Evolutionary conservation across 2,888 invertebrate genomes (phyloP), one percentile per base, ranked within the genome.

Genomic region (Callyntrura sp.): DNA sequence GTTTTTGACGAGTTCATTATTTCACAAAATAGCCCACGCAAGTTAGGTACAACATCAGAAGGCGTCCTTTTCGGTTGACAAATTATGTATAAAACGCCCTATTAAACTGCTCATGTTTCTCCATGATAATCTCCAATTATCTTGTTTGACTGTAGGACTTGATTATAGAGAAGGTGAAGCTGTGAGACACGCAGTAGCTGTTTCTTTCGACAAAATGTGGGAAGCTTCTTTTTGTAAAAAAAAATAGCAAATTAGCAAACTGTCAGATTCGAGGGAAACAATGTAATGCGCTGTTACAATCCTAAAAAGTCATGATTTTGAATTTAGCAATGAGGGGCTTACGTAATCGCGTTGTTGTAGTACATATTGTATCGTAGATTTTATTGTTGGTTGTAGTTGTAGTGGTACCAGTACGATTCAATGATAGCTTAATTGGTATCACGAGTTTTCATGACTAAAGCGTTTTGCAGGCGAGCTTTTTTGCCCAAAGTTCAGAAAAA

Each of bases 381-480:
- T n/a, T n/a, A n/a, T n/a, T n/a, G n/a, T n/a, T n/a, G n/a, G n/a
- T n/a, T n/a, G 3, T 76, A 12, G 23, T 4, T 76, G 48, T 48
- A 76, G 3, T 23, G 3, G 5, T 45, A 48, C 23, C 48, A 11
- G 48, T 8, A 28, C 68, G 17, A 20, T 20, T 8, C 51, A 35
- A 55, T 62, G 14, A 25, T 25, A 28, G 60, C 70, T 81, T 81
- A 88, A 88, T 88, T 88, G 45, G 81, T 55, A 82, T 88, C 87
- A 88, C 87, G 87, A 86, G 62, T 88, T 86, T 88, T 88, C 87
- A 88, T 88, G 87, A 88, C 87, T 23, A 51, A 28, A 81, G 14
- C 70, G 73, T 88, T 88, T 82, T 25, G 86, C 65, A 68, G 25
- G 70, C 8, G 17, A n/a, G n/a, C n/a, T n/a, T n/a, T n/a, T n/a